Conservation (phyloP, 2,797 vertebrate species). For the Eurystomus glaucurus region DNA sequence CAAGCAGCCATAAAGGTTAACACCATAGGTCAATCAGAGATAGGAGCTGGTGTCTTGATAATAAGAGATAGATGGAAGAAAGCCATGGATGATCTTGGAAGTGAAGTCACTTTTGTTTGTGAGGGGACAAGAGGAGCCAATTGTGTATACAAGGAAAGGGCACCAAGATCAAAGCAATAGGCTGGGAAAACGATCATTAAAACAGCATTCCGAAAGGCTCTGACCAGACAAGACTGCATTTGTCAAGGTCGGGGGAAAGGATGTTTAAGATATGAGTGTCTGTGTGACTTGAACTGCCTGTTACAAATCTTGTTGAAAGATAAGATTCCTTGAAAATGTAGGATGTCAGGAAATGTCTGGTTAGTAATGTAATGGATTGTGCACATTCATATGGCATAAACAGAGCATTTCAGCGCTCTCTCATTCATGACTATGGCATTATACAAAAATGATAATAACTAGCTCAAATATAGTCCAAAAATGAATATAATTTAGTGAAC, state of each 20-base stretch:
- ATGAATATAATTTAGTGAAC: neutral
- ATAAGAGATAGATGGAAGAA: neutral
- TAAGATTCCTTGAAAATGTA: conserved; percentile 56
- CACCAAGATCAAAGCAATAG: conserved; percentile 42
- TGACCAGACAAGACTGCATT: conserved; percentile 34
- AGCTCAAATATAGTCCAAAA: neutral
- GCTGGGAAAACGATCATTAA: conserved; percentile 47
- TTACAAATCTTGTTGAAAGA: conserved; percentile 65
- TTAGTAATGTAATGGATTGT: neutral
- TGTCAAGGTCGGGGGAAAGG: conserved; percentile 56
- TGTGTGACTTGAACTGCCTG: conserved; percentile 68
- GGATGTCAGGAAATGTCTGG: conserved; percentile 45
- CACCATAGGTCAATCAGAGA: neutral
- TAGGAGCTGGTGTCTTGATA: neutral
- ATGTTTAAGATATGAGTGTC: conserved; percentile 65
- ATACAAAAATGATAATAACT: neutral
- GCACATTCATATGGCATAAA: neutral
- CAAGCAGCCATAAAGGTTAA: neutral
- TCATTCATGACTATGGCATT: neutral
- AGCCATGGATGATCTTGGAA: neutral
- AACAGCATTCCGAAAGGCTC: neutral
- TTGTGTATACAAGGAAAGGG: neutral
- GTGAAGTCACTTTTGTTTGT: neutral
- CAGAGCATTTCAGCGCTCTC: neutral
- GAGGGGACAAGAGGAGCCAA: neutral